Conservation (phyloP, 2,888 invertebrate species). For the Anaspis maculata region DNA sequence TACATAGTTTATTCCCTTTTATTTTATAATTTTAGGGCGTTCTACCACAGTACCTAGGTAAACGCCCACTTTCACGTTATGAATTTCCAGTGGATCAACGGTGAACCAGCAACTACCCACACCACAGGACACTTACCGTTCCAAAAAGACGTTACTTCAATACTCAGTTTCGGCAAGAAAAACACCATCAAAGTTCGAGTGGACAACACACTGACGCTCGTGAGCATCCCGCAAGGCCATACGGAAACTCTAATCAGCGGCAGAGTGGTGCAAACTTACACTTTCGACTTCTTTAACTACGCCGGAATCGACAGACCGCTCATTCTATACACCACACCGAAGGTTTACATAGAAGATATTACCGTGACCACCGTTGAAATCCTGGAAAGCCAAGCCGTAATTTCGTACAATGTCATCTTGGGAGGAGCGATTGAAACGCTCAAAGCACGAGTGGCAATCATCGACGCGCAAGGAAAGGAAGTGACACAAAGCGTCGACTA, state of each 20-base stretch:
- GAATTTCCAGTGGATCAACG: constrained; percentile 85
- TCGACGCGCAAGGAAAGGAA: constrained; percentile 36
- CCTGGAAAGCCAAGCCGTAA: constrained; percentile 51
- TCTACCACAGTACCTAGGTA: no score
- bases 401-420: constrained; percentile 14
- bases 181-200: constrained; percentile 87
- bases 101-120: constrained; percentile 66
- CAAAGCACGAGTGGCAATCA: constrained; percentile 47
- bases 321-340: constrained; percentile 81
- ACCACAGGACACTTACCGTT: constrained; percentile 95
- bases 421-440: constrained; percentile 28
- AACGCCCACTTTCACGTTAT: no score
- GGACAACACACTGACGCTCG: constrained; percentile 79
- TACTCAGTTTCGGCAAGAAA: constrained; percentile 54
- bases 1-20: no score
- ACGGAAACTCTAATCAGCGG: constrained; percentile 15
- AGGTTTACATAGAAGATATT: constrained; percentile 75
- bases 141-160: constrained; percentile 70
- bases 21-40: no score
- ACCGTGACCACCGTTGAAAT: constrained; percentile 67
- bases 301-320: constrained; percentile 95
- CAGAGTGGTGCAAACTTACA: constrained; percentile 64
- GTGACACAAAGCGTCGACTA: no score
- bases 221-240: constrained; percentile 82
- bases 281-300: constrained; percentile 97